Evolutionary conservation across 1,140 invertebrate genomes (phyloP), one percentile per base, ranked within the genome.

Genomic region (Parapsyche elsis): DNA sequence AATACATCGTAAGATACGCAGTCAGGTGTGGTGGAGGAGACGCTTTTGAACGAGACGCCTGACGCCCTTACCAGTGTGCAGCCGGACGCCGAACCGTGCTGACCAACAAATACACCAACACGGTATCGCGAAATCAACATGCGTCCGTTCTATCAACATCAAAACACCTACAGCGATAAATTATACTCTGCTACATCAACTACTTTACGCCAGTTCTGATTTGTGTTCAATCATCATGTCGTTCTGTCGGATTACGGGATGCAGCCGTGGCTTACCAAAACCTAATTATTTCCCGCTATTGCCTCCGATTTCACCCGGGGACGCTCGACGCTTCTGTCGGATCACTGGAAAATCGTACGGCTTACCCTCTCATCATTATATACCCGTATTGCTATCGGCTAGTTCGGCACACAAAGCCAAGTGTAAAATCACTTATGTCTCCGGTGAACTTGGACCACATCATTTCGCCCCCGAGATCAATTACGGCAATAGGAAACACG

Each of bases 221-320:
- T 12, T 23, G 24, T 26, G 9, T 5, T 21, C 24, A 64, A 16
- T 59, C 74, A 45, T 16, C 26, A 92, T 94, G 91, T 93, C 93
- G 64, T 94, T 92, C 85, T 95, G 94, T 88, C 92, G 94, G 86
- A 95, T 96, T 79, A 96, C 95, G 44, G 94, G 94, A 44, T 92
- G 91, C 83, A 94, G 93, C 86, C 90, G 94, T 57, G 94, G 93
- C 81, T 91, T 96, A 81, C 94, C 94, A 53, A 94, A 95, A 83
- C 93, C 94, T 38, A 94, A 95, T 87, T 96, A 96, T 85, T 94
- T 96, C 84, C 95, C 95, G 1, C 88, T 96, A 26, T 88, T 96
- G 30, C 94, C 94, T 16, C 93, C 94, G 0, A 93, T 95, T 76
- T 94, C 94, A 70, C 94, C 94, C 1, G 93, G 93, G 1, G 94